Conservation (phyloP, 2,888 invertebrate genomes). For the Didymodactylos carnosus region DNA sequence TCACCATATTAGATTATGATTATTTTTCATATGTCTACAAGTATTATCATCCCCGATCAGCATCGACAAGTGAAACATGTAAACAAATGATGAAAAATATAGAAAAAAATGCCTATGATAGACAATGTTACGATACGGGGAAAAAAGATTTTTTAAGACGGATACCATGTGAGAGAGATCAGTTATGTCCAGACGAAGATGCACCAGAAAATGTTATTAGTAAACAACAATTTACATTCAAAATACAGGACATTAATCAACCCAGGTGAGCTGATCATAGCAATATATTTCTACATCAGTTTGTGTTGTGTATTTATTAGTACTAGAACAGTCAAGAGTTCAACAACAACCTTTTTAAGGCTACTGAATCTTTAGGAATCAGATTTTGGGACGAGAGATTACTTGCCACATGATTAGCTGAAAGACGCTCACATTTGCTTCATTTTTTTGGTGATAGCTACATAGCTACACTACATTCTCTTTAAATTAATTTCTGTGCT, state of each 20-base stretch:
- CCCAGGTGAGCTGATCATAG: constrained; percentile 70
- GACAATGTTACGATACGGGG: constrained; percentile 55
- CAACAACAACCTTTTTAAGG: too few relatives aligned
- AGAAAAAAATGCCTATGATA: constrained; percentile 61
- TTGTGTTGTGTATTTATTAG: too few relatives aligned
- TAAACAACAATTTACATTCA: constrained; percentile 77
- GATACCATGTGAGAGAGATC: constrained; percentile 58
- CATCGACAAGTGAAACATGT: constrained; percentile 38
- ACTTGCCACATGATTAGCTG: too few relatives aligned
- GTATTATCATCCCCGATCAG: not conserved
- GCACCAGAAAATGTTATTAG: constrained; percentile 60
- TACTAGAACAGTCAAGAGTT: too few relatives aligned
- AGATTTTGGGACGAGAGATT: too few relatives aligned
- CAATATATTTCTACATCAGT: too few relatives aligned
- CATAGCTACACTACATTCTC: too few relatives aligned
- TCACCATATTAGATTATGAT: not conserved
- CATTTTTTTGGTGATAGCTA: too few relatives aligned
- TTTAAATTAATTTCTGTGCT: too few relatives aligned
- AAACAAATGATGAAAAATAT: constrained; percentile 64
- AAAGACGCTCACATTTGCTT: too few relatives aligned
- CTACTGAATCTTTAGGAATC: too few relatives aligned
- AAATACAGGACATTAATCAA: constrained; percentile 64
- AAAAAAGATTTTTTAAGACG: constrained; percentile 57
- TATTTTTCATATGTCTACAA: not conserved
- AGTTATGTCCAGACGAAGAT: constrained; percentile 67